phyloP scores from a whole-genome alignment of 2,113 vertebrate species.

The Barnardius zonarius region DNA sequence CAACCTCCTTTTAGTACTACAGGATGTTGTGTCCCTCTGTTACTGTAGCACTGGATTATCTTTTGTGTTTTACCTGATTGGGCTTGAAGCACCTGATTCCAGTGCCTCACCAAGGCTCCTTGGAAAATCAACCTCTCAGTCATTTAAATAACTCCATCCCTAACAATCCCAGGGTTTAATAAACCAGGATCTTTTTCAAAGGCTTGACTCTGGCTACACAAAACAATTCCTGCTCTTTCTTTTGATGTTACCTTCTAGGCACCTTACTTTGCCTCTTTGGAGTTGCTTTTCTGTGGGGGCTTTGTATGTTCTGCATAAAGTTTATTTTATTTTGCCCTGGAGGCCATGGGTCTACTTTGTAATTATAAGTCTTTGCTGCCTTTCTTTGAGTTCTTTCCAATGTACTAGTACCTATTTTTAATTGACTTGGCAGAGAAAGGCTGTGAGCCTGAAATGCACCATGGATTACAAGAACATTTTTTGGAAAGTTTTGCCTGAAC shows the following conservation, averaged over 20 bases:
- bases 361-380: constrained; percentile 18
- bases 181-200: not conserved
- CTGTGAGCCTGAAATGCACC: not conserved
- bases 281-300: not conserved
- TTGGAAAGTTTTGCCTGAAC: not conserved
- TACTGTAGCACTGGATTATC: not conserved
- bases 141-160: not conserved
- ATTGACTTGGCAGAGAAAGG: constrained; percentile 44
- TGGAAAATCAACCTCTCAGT: not conserved
- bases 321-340: not conserved
- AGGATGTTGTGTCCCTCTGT: not conserved
- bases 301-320: not conserved
- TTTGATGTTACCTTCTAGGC: not conserved
- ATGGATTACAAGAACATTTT: not conserved
- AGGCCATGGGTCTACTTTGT: not conserved
- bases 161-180: not conserved
- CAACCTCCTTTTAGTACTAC: not conserved
- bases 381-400: constrained; percentile 32
- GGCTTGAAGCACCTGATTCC: not conserved
- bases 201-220: not conserved
- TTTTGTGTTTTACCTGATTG: not conserved
- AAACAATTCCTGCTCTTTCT: not conserved
- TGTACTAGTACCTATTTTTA: constrained; percentile 11
- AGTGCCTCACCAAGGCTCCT: not conserved
- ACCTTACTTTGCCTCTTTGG: not conserved